These are phyloP conservation scores for Masnerella sp. DNA, from an alignment of 2,888 invertebrate genomes.

Conservation along the genomic window DNA sequence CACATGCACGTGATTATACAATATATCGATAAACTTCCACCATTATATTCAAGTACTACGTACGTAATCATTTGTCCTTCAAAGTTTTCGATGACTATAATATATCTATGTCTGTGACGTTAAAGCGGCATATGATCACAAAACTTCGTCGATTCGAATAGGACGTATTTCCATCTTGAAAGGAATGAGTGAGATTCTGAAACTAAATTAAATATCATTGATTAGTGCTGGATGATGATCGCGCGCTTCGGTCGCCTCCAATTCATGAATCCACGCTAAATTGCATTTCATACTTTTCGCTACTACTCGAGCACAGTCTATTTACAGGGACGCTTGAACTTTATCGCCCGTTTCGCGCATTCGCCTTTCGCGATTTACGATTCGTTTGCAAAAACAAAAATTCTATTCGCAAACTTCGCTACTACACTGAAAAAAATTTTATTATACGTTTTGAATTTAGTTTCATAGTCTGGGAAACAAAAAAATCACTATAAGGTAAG, in stretches of 20 bases:
- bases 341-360: too few species aligned
- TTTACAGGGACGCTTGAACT: too few species aligned
- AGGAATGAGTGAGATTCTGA: conserved; percentile 62
- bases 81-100: conserved; percentile 61
- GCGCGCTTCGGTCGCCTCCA: conserved; percentile 16
- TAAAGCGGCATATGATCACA: conserved; percentile 62
- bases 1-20: conserved; percentile 62
- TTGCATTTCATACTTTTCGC: not conserved
- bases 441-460: too few species aligned
- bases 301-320: not conserved
- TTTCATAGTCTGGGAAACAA: too few species aligned
- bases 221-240: conserved; percentile 49
- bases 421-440: too few species aligned
- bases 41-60: conserved; percentile 62
- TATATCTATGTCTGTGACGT: conserved; percentile 62
- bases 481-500: too few species aligned
- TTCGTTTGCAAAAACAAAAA: too few species aligned
- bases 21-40: conserved; percentile 60
- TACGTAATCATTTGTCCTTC: conserved; percentile 61
- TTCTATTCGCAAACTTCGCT: too few species aligned
- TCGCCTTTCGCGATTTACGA: too few species aligned
- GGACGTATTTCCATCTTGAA: conserved; percentile 62
- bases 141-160: conserved; percentile 62
- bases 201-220: conserved; percentile 61
- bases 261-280: conserved; percentile 11